phyloP scores from a whole-genome alignment of 1,140 invertebrate genomes.

The Physella acuta region DNA sequence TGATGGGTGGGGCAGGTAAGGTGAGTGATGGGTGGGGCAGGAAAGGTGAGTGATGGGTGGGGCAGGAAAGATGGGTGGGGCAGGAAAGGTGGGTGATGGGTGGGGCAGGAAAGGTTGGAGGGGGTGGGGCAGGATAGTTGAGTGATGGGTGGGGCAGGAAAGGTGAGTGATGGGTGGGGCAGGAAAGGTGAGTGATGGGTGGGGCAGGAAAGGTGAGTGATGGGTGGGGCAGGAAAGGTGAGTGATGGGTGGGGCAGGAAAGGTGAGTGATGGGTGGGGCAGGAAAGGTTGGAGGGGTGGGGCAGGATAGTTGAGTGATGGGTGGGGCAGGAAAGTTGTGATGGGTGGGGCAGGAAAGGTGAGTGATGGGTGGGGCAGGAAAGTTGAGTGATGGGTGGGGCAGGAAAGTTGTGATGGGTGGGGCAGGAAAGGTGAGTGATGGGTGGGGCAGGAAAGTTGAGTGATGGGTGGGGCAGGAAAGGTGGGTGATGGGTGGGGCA shows the following conservation, averaged over 20 bases:
- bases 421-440: slow-evolving; percentile 94
- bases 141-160: slow-evolving; percentile 97
- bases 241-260: slow-evolving; percentile 97
- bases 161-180: slow-evolving; percentile 76
- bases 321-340: too few species aligned
- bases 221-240: too few species aligned
- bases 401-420: too few species aligned
- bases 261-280: slow-evolving; percentile 82
- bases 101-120: too few species aligned
- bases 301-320: slow-evolving; percentile 90
- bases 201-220: slow-evolving; percentile 96
- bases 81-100: slow-evolving; percentile 89
- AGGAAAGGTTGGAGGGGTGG: slow-evolving; percentile 93
- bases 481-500: slow-evolving; percentile 95
- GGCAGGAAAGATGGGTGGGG: slow-evolving; percentile 89
- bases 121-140: too few species aligned
- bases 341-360: slow-evolving; percentile 99
- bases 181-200: too few species aligned
- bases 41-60: slow-evolving; percentile 83
- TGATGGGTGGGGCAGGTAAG: slow-evolving; percentile 31
- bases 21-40: slow-evolving; percentile 97
- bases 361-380: slow-evolving; percentile 89
- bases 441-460: slow-evolving; percentile 98
- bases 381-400: slow-evolving; percentile 79
- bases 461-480: slow-evolving; percentile 62